Evolutionary conservation across 2,888 invertebrate genomes (phyloP).

Genomic region (Nephrotoma appendiculata): DNA sequence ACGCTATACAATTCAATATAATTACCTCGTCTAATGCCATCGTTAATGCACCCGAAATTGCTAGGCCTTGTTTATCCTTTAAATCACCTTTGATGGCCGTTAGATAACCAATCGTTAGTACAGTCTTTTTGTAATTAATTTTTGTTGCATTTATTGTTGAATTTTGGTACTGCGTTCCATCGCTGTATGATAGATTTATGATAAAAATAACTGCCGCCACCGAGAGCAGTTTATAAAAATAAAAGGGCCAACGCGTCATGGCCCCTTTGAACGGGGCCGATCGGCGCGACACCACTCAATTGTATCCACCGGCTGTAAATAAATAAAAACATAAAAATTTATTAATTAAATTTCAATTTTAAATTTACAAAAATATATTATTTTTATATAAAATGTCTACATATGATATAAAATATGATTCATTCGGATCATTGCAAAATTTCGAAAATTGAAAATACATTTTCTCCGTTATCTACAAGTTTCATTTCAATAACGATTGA

Average conservation of each 20-base stretch:
- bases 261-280: slow-evolving; percentile 39
- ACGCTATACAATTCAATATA: neutral
- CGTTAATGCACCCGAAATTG: slow-evolving; percentile 80
- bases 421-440: too few relatives aligned
- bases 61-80: slow-evolving; percentile 68
- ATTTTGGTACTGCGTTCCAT: slow-evolving; percentile 28
- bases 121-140: slow-evolving; percentile 27
- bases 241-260: slow-evolving; percentile 37
- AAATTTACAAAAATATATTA: too few relatives aligned
- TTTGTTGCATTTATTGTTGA: slow-evolving; percentile 17
- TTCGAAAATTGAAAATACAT: too few relatives aligned
- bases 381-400: too few relatives aligned
- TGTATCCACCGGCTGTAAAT: slow-evolving; percentile 31
- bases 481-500: too few relatives aligned
- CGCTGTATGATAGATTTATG: slow-evolving; percentile 26
- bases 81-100: slow-evolving; percentile 65
- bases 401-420: too few relatives aligned
- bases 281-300: slow-evolving; percentile 44
- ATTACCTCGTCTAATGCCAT: slow-evolving; percentile 73
- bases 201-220: slow-evolving; percentile 40
- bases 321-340: neutral
- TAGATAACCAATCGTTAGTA: slow-evolving; percentile 71
- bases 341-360: too few relatives aligned
- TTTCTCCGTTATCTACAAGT: too few relatives aligned
- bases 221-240: slow-evolving; percentile 47